These are phyloP conservation scores for Setophaga coronata DNA, from an alignment of 2,113 vertebrate genomes.

Conservation along the genomic window DNA sequence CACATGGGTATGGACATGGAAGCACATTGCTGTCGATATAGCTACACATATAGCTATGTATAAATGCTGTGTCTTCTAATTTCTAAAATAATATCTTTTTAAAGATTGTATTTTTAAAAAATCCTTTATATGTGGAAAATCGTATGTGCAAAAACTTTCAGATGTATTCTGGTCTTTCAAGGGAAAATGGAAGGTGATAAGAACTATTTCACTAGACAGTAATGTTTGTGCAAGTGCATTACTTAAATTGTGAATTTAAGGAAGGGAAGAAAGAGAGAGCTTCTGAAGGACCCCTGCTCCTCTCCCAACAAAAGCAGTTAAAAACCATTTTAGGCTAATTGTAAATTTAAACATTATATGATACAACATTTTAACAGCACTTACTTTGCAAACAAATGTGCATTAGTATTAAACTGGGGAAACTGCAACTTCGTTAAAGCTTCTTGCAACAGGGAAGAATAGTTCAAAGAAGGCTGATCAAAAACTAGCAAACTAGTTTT, in stretches of 20 bases:
- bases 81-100: neutral
- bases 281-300: neutral
- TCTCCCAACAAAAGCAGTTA: neutral
- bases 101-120: neutral
- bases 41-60: neutral
- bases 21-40: neutral
- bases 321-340: neutral
- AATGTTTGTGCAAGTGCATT: neutral
- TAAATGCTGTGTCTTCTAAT: neutral
- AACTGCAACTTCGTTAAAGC: neutral
- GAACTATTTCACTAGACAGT: neutral
- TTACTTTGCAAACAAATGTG: fast-evolving
- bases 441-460: neutral
- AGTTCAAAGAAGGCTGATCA: neutral
- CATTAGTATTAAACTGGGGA: neutral
- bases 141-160: neutral
- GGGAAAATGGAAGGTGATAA: neutral
- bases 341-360: neutral
- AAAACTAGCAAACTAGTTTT: neutral
- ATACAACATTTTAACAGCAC: neutral
- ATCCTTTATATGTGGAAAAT: neutral
- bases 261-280: neutral
- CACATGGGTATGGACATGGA: fast-evolving
- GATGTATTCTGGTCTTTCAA: neutral
- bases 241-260: neutral